Conservation (phyloP, 1,140 invertebrate genomes). For the Protaetia brevitarsis region DNA sequence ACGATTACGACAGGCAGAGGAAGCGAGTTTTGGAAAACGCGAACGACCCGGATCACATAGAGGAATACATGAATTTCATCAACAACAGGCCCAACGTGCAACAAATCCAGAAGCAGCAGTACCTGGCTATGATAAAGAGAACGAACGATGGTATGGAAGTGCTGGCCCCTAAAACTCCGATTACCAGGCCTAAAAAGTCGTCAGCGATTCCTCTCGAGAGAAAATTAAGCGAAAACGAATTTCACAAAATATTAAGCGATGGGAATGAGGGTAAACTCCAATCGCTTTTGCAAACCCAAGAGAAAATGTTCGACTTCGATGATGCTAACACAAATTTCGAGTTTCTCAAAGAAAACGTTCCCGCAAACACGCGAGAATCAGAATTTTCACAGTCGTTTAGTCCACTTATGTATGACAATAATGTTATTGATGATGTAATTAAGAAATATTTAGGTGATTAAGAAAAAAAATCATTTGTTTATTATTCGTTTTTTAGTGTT, state of each 20-base stretch:
- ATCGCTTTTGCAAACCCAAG: slow-evolving; percentile 36
- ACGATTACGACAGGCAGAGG: slow-evolving; percentile 39
- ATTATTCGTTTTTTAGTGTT: background rate
- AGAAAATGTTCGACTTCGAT: slow-evolving; percentile 26
- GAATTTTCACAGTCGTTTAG: too few relatives aligned
- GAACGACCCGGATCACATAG: slow-evolving; percentile 23
- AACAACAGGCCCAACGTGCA: slow-evolving; percentile 39
- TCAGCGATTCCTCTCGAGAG: background rate
- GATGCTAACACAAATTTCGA: too few relatives aligned
- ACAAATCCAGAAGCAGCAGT: slow-evolving; percentile 36
- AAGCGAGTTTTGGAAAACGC: slow-evolving; percentile 33
- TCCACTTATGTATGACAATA: background rate
- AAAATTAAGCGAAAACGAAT: slow-evolving; percentile 7
- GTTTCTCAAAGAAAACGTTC: too few relatives aligned
- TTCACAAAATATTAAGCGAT: slow-evolving; percentile 43
- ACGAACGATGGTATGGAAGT: slow-evolving; percentile 37
- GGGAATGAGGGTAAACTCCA: slow-evolving; percentile 37
- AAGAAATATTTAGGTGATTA: background rate
- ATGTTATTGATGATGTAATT: background rate
- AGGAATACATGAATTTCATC: slow-evolving; percentile 36
- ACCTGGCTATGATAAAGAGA: slow-evolving; percentile 34
- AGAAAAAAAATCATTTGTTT: background rate
- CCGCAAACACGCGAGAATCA: too few relatives aligned
- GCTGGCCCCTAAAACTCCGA: slow-evolving; percentile 22
- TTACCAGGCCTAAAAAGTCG: slow-evolving; percentile 25